Conservation (phyloP, 2,797 vertebrate genomes). For the Malacoctenus gilli region DNA sequence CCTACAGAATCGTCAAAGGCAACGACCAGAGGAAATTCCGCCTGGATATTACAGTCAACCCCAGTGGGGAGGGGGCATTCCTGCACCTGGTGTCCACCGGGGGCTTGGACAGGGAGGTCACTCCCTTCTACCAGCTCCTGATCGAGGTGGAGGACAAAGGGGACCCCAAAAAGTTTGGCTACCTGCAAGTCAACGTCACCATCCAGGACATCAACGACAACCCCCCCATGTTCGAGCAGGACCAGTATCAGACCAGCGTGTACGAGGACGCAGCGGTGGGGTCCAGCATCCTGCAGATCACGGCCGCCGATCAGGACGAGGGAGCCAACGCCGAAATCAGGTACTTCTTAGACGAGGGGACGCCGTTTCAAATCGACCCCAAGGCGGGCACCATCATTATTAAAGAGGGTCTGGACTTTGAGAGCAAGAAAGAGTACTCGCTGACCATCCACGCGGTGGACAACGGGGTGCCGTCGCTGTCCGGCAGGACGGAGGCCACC, state of each 20-base stretch:
- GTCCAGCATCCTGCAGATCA: constrained; percentile 89
- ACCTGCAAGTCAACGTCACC: constrained; percentile 95
- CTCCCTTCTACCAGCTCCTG: constrained; percentile 90
- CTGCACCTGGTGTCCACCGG: constrained; percentile 93
- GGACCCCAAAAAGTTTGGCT: constrained; percentile 89
- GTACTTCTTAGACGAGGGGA: constrained; percentile 89
- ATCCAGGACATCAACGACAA: constrained; percentile 98
- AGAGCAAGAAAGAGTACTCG: constrained; percentile 89
- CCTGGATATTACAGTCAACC: constrained; percentile 96
- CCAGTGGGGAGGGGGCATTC: constrained; percentile 97
- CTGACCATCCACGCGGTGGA: constrained; percentile 92
- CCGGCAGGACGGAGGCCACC: constrained; percentile 89
- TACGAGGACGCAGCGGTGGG: constrained; percentile 91
- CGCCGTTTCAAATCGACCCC: constrained; percentile 94
- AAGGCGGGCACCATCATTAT: constrained; percentile 92
- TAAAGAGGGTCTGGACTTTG: constrained; percentile 90
- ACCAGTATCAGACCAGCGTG: constrained; percentile 90
- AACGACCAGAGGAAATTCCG: constrained; percentile 93
- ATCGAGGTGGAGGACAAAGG: constrained; percentile 97
- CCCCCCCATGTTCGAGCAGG: constrained; percentile 88
- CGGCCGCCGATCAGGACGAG: constrained; percentile 91
- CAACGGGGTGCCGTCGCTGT: constrained; percentile 88
- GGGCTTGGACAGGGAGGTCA: constrained; percentile 91
- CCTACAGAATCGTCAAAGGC: constrained; percentile 92
- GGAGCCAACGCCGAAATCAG: constrained; percentile 92